Evolutionary conservation across 2,113 vertebrate species (phyloP).

Genomic region (Dipodomys ordii): DNA sequence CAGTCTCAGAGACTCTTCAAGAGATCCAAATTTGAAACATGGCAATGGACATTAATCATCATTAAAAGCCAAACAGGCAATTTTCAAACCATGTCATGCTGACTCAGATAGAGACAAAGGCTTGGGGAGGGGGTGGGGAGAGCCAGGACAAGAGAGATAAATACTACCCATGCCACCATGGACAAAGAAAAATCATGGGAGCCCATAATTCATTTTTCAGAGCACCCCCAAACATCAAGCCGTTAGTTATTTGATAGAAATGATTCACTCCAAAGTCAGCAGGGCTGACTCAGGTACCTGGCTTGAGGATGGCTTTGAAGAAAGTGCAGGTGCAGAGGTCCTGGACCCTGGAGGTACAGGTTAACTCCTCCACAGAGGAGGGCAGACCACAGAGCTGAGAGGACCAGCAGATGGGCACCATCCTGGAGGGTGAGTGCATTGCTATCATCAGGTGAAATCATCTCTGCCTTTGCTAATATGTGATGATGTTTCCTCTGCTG

Average conservation of each 20-base stretch:
- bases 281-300: constrained; percentile 33
- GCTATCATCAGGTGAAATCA: background rate
- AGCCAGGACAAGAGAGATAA: constrained; percentile 65
- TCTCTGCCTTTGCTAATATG: background rate
- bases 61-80: constrained; percentile 83
- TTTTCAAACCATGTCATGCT: constrained; percentile 83
- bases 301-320: background rate
- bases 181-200: constrained; percentile 74
- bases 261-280: constrained; percentile 42
- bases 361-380: background rate
- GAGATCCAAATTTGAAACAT: constrained; percentile 79
- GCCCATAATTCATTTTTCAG: constrained; percentile 64
- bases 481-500: background rate
- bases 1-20: constrained; percentile 59
- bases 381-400: background rate
- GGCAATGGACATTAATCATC: constrained; percentile 80
- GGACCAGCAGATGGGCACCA: background rate
- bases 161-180: constrained; percentile 67
- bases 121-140: constrained; percentile 21
- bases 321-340: background rate
- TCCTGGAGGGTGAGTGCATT: accelerated
- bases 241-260: background rate
- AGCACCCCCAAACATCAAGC: background rate
- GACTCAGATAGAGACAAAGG: constrained; percentile 82
- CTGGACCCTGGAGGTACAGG: background rate